Evolutionary conservation across 2,888 invertebrate species (phyloP).

Genomic region (Pherbina coryleti): DNA sequence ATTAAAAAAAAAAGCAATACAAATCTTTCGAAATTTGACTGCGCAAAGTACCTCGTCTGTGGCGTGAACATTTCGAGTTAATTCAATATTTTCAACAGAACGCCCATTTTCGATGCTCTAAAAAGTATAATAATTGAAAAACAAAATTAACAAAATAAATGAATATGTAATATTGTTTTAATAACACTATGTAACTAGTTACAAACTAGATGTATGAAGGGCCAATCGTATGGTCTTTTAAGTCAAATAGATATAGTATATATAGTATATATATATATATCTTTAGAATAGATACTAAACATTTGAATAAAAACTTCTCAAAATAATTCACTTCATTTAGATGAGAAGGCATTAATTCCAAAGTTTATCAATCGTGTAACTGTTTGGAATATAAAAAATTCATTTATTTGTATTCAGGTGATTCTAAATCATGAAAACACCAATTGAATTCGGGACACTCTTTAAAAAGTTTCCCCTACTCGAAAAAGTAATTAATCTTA

Average conservation of each 20-base stretch:
- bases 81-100: constrained; percentile 70
- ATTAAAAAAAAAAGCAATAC: constrained; percentile 47
- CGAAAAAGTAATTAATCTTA: too few relatives aligned
- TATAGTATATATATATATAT: not conserved
- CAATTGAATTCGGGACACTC: too few relatives aligned
- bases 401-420: too few relatives aligned
- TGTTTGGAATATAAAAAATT: too few relatives aligned
- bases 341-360: too few relatives aligned
- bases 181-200: not conserved
- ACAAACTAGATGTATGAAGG: not conserved
- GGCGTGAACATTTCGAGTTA: constrained; percentile 70
- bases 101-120: constrained; percentile 70
- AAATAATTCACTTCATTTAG: too few relatives aligned
- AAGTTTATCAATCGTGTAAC: too few relatives aligned
- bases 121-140: constrained; percentile 63
- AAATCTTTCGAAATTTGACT: constrained; percentile 48
- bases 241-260: too few relatives aligned
- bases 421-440: too few relatives aligned
- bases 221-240: not conserved
- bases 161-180: constrained; percentile 30
- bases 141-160: constrained; percentile 44
- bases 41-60: constrained; percentile 72
- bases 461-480: too few relatives aligned
- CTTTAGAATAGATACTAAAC: too few relatives aligned
- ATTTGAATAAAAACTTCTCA: too few relatives aligned